Evolutionary conservation across 2,113 vertebrate genomes (phyloP).

Genomic region (Circaetus gallicus): DNA sequence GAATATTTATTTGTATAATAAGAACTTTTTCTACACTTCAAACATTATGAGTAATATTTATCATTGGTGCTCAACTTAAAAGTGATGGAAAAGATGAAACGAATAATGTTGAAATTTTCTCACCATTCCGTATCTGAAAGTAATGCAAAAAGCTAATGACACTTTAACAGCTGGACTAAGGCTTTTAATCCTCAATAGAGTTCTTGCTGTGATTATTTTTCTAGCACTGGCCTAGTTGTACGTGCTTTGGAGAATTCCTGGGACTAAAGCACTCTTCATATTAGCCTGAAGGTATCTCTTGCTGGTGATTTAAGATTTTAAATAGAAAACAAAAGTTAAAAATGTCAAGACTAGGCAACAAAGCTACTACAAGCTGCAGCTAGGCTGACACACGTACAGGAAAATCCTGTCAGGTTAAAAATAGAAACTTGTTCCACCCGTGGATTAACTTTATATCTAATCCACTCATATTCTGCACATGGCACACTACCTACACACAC

Average conservation of each 20-base stretch:
- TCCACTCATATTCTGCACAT: slow-evolving; percentile 34
- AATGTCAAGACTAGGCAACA: neutral
- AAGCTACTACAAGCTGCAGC: neutral
- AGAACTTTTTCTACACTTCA: neutral
- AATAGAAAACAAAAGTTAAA: neutral
- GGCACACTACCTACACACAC: neutral
- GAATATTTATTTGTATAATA: neutral
- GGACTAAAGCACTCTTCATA: neutral
- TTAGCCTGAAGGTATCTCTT: neutral
- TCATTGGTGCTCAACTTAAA: neutral
- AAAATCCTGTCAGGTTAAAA: slow-evolving; percentile 35
- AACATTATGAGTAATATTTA: neutral
- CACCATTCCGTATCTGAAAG: neutral
- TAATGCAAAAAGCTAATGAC: neutral
- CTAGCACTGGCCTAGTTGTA: neutral
- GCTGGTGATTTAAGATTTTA: neutral
- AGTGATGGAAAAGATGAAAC: neutral
- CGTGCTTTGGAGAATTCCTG: neutral
- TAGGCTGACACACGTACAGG: neutral
- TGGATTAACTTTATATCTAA: slow-evolving; percentile 56
- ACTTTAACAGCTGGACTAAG: neutral
- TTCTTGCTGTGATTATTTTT: neutral
- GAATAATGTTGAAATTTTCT: neutral
- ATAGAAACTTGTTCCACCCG: slow-evolving; percentile 4
- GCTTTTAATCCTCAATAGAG: neutral